These are phyloP conservation scores for Sebastes schlegelii DNA, from an alignment of 2,113 vertebrate genomes.

Conservation along the genomic window DNA sequence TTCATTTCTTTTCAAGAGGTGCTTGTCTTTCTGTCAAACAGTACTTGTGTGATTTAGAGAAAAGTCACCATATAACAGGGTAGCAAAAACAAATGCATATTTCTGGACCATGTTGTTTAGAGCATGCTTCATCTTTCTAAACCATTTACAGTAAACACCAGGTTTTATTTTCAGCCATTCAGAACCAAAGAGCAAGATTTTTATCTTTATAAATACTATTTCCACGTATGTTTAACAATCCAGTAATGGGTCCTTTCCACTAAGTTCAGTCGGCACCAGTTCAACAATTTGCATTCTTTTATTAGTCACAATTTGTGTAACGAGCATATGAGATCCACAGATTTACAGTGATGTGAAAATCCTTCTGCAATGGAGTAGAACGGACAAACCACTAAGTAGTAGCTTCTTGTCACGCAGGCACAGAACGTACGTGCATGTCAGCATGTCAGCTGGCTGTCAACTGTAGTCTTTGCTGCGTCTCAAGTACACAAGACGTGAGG, in stretches of 20 bases:
- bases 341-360: not conserved
- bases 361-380: not conserved
- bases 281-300: not conserved
- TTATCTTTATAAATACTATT: not conserved
- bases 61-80: not conserved
- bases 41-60: not conserved
- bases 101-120: not conserved
- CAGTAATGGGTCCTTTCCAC: not conserved
- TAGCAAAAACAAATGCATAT: not conserved
- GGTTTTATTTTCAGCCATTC: not conserved
- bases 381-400: not conserved
- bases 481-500: not conserved
- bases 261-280: not conserved
- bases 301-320: not conserved
- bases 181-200: not conserved
- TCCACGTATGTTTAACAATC: not conserved
- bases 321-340: no score
- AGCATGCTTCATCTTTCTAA: not conserved
- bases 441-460: not conserved
- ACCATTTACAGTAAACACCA: conserved; percentile 29
- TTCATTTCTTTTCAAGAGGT: conserved; percentile 5
- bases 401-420: not conserved
- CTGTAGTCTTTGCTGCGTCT: not conserved
- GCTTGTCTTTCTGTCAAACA: not conserved
- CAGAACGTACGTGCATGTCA: not conserved